phyloP scores from a whole-genome alignment of 2,113 vertebrate genomes.

The Oriolus oriolus region DNA sequence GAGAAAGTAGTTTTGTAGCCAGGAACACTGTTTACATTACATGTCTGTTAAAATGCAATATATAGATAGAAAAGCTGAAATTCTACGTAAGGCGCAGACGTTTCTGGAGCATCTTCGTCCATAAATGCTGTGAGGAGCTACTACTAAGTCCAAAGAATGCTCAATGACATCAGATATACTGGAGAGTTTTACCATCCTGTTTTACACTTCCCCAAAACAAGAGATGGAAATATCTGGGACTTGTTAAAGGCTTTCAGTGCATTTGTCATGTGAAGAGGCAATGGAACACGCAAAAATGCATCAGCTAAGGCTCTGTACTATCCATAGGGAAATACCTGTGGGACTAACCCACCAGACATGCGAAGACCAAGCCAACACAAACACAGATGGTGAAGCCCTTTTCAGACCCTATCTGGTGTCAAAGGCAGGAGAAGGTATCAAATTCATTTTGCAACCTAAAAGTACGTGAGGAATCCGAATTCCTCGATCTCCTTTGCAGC shows the following conservation, averaged over 20 bases:
- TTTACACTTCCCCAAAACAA: neutral
- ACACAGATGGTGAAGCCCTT: constrained; percentile 29
- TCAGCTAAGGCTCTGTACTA: neutral
- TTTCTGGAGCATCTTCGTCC: neutral
- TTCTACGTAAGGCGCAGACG: rapidly evolving
- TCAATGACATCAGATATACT: neutral
- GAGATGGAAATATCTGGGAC: neutral
- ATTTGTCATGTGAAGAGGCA: neutral
- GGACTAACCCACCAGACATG: neutral
- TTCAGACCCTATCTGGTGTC: constrained; percentile 11
- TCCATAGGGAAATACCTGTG: neutral
- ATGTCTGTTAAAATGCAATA: neutral
- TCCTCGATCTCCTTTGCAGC: neutral
- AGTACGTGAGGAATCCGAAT: neutral
- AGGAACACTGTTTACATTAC: neutral
- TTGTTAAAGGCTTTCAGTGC: neutral
- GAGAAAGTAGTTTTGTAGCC: neutral
- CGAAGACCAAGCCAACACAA: constrained; percentile 13
- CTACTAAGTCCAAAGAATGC: neutral
- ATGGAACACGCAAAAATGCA: neutral
- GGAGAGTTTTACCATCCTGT: neutral
- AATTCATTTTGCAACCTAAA: neutral
- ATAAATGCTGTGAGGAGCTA: neutral
- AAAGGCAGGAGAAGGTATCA: constrained; percentile 21
- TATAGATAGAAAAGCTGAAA: neutral